These are phyloP conservation scores for Drosophila sordidapex DNA, from an alignment of 2,888 invertebrate genomes.

Conservation along the genomic window DNA sequence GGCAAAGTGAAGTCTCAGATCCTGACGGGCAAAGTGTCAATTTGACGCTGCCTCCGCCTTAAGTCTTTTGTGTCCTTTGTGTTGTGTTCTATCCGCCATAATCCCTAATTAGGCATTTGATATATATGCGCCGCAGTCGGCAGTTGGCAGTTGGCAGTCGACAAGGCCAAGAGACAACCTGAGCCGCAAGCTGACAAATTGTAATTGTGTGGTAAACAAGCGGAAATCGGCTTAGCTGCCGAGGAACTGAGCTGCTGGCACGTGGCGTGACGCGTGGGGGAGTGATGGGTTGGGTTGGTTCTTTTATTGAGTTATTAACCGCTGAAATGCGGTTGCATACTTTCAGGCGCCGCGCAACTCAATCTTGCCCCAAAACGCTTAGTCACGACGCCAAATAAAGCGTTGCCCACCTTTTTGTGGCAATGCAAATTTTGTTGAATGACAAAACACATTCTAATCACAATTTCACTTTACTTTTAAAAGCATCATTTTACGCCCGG, in stretches of 20 bases:
- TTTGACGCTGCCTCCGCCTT: constrained; percentile 2
- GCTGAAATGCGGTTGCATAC: constrained; percentile 41
- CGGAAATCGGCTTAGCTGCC: constrained; percentile 76
- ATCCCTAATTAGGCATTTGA: constrained; percentile 76
- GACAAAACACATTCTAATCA: constrained; percentile 60
- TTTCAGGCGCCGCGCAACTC: constrained; percentile 54
- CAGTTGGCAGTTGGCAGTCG: constrained; percentile 33
- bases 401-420: constrained; percentile 22
- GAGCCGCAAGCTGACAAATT: constrained; percentile 73
- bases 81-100: constrained; percentile 49
- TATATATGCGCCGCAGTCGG: constrained; percentile 53
- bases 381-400: constrained; percentile 66
- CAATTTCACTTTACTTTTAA: constrained; percentile 48
- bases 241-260: constrained; percentile 1
- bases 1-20: constrained; percentile 40
- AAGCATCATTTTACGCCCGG: constrained; percentile 81
- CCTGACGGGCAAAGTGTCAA: constrained; percentile 54
- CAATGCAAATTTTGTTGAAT: constrained; percentile 55
- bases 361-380: constrained; percentile 48
- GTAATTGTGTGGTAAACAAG: constrained; percentile 80
- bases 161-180: constrained; percentile 41
- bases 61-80: constrained; percentile 47
- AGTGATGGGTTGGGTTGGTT: not conserved
- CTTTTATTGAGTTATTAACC: constrained; percentile 74
- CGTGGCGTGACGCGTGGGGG: not conserved